Base-by-base conservation (phyloP, 2,113 vertebrate species). In the Nettapus auritus region DNA sequence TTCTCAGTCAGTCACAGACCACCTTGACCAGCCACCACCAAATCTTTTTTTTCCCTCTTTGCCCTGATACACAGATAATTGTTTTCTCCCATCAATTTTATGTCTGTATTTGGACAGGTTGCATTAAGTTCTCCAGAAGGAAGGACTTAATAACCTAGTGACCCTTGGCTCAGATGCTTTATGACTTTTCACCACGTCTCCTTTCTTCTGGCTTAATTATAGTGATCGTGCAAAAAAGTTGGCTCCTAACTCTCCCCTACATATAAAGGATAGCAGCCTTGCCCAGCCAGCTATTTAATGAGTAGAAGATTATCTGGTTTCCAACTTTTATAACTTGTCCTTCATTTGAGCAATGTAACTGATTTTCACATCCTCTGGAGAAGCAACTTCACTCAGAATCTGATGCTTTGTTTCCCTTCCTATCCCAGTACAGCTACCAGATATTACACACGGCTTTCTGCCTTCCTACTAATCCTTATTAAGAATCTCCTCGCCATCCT, bases 391-490 rank as follows among this genome's bases (percentile, higher is more conserved):
- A 73, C 33, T 42, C 28, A 78, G 28, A 89, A 59, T 2, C 31
- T 38, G 64, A 50, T 31, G 42, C 52, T 67, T 81, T 20, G 40
- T 5, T 14, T 19, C 52, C 75, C 42, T 46, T 52, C 38, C 29
- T 75, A 78, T 29, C 33, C n/a, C 42, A 52, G 0, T 0, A 34
- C 1, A 56, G 13, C 48, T 42, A 56, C 2, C 2, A 81, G 34
- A 3, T 28, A 8, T 16, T 26, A 59, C 19, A 87, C 34, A 20
- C 38, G 46, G 34, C 22, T 2, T 1, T 9, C 31, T 79, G 42
- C 38, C 26, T 56, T 89, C 48, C 69, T 42, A 19, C n/a, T 90
- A 28, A 53, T 38, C 28, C 52, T 88, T 69, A 81, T 67, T 48
- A 52, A 73, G 53, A 88, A 71, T 3, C 7, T 67, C 31, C 8